Conservation (phyloP, 2,888 invertebrate species). For the Mesorhabditis belari region DNA sequence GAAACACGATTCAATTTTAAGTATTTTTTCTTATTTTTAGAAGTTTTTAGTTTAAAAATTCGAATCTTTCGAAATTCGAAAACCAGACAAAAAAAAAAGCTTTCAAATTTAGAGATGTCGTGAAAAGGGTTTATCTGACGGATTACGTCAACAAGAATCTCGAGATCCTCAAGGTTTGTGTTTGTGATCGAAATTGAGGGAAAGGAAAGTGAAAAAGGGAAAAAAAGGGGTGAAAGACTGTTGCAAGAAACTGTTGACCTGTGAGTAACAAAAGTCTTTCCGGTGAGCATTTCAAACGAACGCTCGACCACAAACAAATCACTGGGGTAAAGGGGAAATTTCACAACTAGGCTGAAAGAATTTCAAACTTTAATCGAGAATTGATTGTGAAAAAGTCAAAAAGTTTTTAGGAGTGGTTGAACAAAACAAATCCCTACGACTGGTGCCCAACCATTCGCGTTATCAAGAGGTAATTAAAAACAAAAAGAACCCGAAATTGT, state of each 20-base stretch:
- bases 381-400: too few species aligned
- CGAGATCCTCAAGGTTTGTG: constrained; percentile 25
- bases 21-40: too few species aligned
- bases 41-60: too few species aligned
- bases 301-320: too few species aligned
- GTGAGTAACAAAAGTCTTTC: too few species aligned
- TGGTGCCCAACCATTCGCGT: constrained; percentile 40
- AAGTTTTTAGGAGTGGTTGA: constrained; percentile 18
- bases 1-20: too few species aligned
- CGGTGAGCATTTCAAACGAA: too few species aligned
- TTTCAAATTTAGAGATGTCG: constrained; percentile 18
- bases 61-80: background rate
- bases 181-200: background rate
- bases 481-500: background rate
- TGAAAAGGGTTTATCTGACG: constrained; percentile 33
- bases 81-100: background rate
- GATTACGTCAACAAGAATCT: constrained; percentile 41
- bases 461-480: constrained; percentile 36
- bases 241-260: too few species aligned
- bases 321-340: too few species aligned
- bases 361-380: too few species aligned
- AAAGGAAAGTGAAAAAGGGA: constrained; percentile 11
- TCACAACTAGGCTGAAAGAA: too few species aligned
- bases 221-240: too few species aligned
- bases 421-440: constrained; percentile 17